Conservation (phyloP, 2,888 invertebrate genomes). For the Tortricodes alternella region DNA sequence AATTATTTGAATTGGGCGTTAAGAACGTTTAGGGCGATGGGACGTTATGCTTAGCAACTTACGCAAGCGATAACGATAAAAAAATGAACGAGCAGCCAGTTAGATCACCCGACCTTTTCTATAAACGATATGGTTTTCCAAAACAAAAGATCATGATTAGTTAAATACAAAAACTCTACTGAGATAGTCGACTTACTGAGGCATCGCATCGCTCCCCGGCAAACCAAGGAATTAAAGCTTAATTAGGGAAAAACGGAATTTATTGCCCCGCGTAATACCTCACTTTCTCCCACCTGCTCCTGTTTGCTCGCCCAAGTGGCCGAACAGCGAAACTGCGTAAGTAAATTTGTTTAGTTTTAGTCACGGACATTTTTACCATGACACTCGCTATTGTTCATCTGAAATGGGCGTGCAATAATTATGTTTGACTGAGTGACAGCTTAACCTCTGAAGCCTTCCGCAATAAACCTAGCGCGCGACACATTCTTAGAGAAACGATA, state of each 20-base stretch:
- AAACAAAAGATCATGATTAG: background rate
- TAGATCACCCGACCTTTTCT: too few species aligned
- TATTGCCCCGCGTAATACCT: constrained; percentile 66
- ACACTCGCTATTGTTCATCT: constrained; percentile 14
- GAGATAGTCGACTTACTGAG: constrained; percentile 34
- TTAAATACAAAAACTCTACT: constrained; percentile 6
- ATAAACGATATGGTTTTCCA: background rate
- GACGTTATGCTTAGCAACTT: constrained; percentile 9
- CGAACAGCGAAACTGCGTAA: constrained; percentile 33
- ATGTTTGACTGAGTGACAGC: constrained; percentile 16
- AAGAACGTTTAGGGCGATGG: constrained; percentile 21
- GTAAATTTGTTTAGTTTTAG: constrained; percentile 32
- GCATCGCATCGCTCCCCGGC: constrained; percentile 47
- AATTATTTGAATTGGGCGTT: constrained; percentile 48
- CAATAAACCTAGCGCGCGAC: constrained; percentile 28
- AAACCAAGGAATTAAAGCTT: constrained; percentile 68
- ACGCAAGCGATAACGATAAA: too few species aligned
- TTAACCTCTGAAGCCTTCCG: constrained; percentile 15
- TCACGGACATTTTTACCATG: constrained; percentile 3
- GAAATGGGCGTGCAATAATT: constrained; percentile 23
- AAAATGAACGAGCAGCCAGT: too few species aligned
- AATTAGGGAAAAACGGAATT: constrained; percentile 81
- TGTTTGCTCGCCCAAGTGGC: constrained; percentile 52
- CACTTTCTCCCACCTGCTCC: constrained; percentile 54
- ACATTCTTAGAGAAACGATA: constrained; percentile 33